Conservation (phyloP, 1,140 invertebrate genomes). For the Cryptotermes secundus region DNA sequence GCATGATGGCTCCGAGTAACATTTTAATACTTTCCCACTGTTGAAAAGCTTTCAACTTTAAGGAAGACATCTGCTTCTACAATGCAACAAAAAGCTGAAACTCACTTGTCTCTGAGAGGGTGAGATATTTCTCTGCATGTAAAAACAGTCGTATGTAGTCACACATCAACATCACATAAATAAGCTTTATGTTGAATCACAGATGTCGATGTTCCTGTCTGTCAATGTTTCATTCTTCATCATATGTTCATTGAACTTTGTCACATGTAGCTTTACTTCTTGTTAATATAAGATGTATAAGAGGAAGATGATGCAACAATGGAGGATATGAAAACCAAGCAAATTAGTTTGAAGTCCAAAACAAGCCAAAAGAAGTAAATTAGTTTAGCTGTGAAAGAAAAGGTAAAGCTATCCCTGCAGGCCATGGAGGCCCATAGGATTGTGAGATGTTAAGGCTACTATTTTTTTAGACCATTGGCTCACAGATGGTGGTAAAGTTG, state of each 20-base stretch:
- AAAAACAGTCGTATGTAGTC: background rate
- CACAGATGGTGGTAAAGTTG: too few relatives aligned
- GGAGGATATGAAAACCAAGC: too few relatives aligned
- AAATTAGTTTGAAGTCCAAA: too few relatives aligned
- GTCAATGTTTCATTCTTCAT: background rate
- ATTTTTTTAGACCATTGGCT: too few relatives aligned
- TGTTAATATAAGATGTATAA: background rate
- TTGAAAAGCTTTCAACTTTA: background rate
- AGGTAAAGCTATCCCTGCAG: too few relatives aligned
- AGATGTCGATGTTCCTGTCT: background rate
- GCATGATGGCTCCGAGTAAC: background rate
- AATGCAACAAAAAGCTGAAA: background rate
- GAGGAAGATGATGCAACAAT: too few relatives aligned
- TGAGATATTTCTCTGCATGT: slow-evolving; percentile 11
- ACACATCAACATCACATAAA: background rate
- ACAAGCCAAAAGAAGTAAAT: too few relatives aligned
- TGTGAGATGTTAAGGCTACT: too few relatives aligned
- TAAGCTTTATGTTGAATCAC: background rate
- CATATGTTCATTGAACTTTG: background rate
- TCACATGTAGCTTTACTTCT: background rate
- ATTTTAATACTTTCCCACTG: background rate
- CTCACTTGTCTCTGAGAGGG: background rate
- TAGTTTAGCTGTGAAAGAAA: too few relatives aligned
- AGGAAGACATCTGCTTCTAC: background rate
- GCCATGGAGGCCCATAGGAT: too few relatives aligned